Evolutionary conservation across 2,888 invertebrate species (phyloP), one percentile per base, ranked within the genome.

Genomic region (Lasioglossum figueresi): DNA sequence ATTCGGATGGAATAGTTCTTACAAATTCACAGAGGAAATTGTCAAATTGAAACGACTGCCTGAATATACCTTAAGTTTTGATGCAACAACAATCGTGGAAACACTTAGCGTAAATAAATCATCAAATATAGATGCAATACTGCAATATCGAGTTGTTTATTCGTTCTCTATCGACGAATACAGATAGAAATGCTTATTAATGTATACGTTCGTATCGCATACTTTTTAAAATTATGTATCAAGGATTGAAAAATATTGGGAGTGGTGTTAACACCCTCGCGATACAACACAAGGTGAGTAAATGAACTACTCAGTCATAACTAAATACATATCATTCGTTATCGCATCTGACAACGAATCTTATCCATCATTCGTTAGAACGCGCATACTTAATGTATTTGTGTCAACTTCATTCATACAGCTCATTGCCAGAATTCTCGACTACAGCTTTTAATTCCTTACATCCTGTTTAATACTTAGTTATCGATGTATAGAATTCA

Each of bases 21-120:
- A 73, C 40, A n/a, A 82, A 76, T 73, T 77, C 31, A n/a, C 59
- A n/a, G 31, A 27, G 68, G 23, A 71, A 40, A 48, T 48, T 79
- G 34, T 71, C 34, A 79, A 27, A 73, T 16, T 19, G 52, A 56
- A 40, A 37, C 27, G 45, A 72, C 19, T 75, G 37, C n/a, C 27
- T 68, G 56, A 56, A 37, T 73, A 19, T 34, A 43, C 37, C 27
- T 68, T 80, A 23, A 76, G 43, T 77, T 52, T 52, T 77, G 52
- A 77, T 84, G 68, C 77, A 77, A 59, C 77, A 77, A 59, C 77
- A 83, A 77, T 74, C 56, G 34, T 76, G 37, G 40, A 77, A 40
- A 14, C 74, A 70, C 56, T n/a, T 59, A n/a, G 52, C 31, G 23
- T 40, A 40, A 75, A 75, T 75, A 31, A 68, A 73, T 1, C 59